Evolutionary conservation across 2,888 invertebrate genomes (phyloP).

Genomic region (Eustalomyia histrio): DNA sequence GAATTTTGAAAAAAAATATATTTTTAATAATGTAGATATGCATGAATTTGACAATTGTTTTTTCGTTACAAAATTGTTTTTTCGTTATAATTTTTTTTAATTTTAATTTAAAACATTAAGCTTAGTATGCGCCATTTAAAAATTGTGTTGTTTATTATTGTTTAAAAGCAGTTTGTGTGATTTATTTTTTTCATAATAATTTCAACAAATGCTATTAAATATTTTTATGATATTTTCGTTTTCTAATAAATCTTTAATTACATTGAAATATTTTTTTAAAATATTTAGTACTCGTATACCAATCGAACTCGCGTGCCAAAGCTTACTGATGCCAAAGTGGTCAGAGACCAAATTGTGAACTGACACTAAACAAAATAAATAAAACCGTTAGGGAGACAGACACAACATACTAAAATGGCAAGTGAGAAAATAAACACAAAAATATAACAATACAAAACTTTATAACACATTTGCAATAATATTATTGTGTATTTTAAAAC

Average conservation of each 20-base stretch:
- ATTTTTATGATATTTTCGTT: background rate
- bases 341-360: conserved; percentile 47
- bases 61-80: too few species aligned
- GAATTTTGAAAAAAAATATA: too few species aligned
- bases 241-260: conserved; percentile 13
- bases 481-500: conserved; percentile 18
- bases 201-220: background rate
- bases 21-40: too few species aligned
- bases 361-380: conserved; percentile 35
- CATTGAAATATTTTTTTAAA: conserved; percentile 17
- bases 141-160: background rate
- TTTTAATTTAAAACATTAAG: too few species aligned
- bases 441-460: conserved; percentile 7
- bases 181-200: background rate
- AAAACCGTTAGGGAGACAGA: conserved; percentile 9
- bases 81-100: background rate
- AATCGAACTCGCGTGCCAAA: conserved; percentile 71
- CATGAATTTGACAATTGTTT: too few species aligned
- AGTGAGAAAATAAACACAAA: conserved; percentile 33
- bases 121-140: too few species aligned
- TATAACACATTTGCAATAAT: background rate
- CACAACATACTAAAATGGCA: conserved; percentile 8
- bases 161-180: background rate
- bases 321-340: conserved; percentile 69
- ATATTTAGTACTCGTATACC: conserved; percentile 36